Conservation (phyloP, 2,888 invertebrate species). For the Cylloceria caligata region DNA sequence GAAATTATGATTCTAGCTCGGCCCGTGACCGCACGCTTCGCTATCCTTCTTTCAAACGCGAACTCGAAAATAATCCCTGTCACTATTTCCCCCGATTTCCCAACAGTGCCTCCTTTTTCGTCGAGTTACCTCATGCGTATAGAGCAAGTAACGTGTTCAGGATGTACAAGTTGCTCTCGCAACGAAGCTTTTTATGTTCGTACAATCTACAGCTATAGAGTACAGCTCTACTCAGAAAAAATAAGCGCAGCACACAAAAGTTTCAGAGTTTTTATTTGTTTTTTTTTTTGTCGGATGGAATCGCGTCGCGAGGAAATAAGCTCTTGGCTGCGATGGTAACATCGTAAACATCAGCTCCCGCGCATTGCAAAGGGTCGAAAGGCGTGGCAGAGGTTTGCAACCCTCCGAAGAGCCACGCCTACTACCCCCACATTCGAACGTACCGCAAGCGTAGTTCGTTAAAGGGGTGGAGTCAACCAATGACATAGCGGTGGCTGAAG, state of each 20-base stretch:
- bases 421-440: conserved; percentile 69
- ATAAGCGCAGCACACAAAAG: neutral
- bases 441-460: conserved; percentile 57
- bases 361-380: conserved; percentile 62
- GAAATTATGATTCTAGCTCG: neutral
- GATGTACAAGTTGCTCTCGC: conserved; percentile 18
- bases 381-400: conserved; percentile 71
- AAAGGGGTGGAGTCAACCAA: conserved; percentile 81
- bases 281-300: neutral
- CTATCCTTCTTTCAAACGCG: neutral
- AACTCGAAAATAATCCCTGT: conserved; percentile 25
- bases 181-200: neutral
- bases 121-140: conserved; percentile 17
- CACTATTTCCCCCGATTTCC: conserved; percentile 35
- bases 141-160: conserved; percentile 26
- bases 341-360: conserved; percentile 12
- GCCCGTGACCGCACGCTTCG: neutral
- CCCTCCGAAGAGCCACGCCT: conserved; percentile 72
- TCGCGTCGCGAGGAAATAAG: conserved; percentile 36
- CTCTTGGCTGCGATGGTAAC: neutral
- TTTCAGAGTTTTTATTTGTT: neutral
- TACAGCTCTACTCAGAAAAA: neutral
- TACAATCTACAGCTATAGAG: conserved; percentile 3
- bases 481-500: conserved; percentile 77
- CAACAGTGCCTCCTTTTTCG: conserved; percentile 6